A percentile compares a stretch with the other conserved stretches of the same genome.
phyloP scores from a whole-genome alignment of 2,797 vertebrate species.

The Onychomys leucogaster region DNA sequence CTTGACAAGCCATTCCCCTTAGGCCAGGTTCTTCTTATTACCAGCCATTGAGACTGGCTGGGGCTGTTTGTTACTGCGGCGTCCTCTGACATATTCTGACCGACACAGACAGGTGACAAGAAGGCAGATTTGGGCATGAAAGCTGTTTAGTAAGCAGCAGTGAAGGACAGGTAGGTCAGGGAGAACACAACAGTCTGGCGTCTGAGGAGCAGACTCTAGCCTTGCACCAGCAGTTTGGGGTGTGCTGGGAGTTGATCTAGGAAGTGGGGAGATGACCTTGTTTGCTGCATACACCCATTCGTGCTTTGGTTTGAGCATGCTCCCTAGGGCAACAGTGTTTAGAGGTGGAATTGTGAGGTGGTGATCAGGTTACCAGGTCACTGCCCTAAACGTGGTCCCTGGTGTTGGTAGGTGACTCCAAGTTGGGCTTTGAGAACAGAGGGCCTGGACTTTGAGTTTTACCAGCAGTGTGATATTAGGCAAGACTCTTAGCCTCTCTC shows the following conservation, averaged over 20 bases:
- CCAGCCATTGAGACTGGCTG: neutral
- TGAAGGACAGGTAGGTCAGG: neutral
- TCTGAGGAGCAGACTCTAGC: neutral
- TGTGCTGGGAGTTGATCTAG: neutral
- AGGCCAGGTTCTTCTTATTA: neutral
- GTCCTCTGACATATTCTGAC: neutral
- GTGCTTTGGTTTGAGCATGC: neutral
- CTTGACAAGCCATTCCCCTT: neutral
- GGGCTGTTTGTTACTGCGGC: neutral
- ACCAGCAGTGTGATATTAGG: neutral
- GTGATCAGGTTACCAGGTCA: neutral
- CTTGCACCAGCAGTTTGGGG: neutral
- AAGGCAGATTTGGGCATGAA: neutral
- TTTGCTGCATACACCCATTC: neutral
- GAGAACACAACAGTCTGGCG: neutral
- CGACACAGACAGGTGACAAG: neutral
- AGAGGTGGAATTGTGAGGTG: neutral
- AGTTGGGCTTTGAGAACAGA: neutral
- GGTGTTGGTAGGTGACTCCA: neutral
- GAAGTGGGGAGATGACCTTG: conserved; percentile 69
- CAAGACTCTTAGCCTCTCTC: neutral
- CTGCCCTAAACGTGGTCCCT: neutral
- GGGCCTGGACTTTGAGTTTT: neutral
- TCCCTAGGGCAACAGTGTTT: neutral
- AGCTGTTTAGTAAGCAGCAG: neutral